Conservation (phyloP, 2,888 invertebrate genomes). For the Deroplatys truncata region DNA sequence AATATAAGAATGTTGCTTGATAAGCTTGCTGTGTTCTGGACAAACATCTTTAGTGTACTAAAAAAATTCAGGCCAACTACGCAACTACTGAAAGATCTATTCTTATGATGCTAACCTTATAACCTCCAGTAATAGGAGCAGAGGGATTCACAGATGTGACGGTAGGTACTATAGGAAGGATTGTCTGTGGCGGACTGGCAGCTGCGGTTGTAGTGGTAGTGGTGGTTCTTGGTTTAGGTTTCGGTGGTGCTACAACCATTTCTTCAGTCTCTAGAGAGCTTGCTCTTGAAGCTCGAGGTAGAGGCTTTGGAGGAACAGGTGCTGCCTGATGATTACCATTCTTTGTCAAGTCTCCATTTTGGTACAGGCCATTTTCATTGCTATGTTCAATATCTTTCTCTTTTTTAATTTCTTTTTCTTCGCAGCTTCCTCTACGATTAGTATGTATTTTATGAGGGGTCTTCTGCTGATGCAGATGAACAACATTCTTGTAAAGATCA, state of each 20-base stretch:
- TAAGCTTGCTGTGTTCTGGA: background rate
- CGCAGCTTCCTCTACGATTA: constrained; percentile 32
- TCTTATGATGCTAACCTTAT: constrained; percentile 61
- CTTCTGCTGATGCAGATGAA: constrained; percentile 11
- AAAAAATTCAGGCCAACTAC: background rate
- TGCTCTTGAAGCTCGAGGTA: constrained; percentile 70
- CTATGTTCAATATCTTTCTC: constrained; percentile 19
- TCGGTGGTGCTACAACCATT: constrained; percentile 21
- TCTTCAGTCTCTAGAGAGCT: constrained; percentile 65
- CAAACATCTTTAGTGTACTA: background rate
- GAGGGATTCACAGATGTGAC: constrained; percentile 57
- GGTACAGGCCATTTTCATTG: constrained; percentile 29
- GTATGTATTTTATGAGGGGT: constrained; percentile 12
- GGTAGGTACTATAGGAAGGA: constrained; percentile 15
- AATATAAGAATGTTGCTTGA: background rate
- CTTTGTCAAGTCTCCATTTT: constrained; percentile 9
- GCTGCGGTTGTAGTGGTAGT: constrained; percentile 50
- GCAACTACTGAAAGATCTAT: background rate
- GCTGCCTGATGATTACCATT: constrained; percentile 27
- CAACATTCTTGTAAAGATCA: constrained; percentile 27
- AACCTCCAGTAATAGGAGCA: constrained; percentile 54
- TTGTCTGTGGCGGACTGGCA: constrained; percentile 30
- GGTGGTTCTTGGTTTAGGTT: constrained; percentile 66
- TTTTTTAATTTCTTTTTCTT: constrained; percentile 31
- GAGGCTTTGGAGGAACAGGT: constrained; percentile 64